Percentiles rank a stretch among this genome's conserved stretches.
Conservation (phyloP, 2,888 invertebrate genomes). For the Trachelus iudaicus region DNA sequence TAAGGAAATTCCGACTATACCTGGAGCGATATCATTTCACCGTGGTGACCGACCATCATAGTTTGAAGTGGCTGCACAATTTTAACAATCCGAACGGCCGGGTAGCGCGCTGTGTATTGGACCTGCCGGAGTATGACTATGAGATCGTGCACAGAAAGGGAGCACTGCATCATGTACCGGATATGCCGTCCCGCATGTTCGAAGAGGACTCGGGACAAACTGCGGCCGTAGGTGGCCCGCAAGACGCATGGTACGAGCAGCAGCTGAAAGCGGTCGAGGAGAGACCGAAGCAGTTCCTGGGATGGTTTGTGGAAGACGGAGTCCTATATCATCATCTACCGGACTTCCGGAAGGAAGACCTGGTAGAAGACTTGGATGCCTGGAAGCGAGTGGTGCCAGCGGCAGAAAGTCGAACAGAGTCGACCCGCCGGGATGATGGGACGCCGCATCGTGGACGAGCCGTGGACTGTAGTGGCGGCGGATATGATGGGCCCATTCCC, state of each 20-base stretch:
- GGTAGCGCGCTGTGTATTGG: conserved; percentile 13
- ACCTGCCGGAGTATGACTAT: no score
- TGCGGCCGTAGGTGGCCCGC: no score
- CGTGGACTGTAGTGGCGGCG: conserved; percentile 30
- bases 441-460: no score
- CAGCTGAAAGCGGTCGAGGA: background rate
- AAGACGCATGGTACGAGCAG: background rate
- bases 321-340: background rate
- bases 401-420: background rate
- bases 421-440: no score
- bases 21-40: conserved; percentile 23
- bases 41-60: conserved; percentile 20
- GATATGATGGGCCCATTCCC: conserved; percentile 10
- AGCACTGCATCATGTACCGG: conserved; percentile 10
- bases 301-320: background rate
- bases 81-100: conserved; percentile 9
- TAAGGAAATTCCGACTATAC: conserved; percentile 23
- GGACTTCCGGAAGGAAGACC: no score
- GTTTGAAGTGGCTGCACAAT: conserved; percentile 25
- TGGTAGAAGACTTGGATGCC: background rate
- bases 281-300: background rate
- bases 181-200: background rate
- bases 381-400: background rate
- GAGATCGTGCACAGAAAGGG: conserved; percentile 11
- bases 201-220: no score